Percentiles rank a stretch among this genome's conserved stretches.
These are phyloP conservation scores for Setophaga petechia DNA, from an alignment of 2,113 vertebrate species.

Conservation along the genomic window DNA sequence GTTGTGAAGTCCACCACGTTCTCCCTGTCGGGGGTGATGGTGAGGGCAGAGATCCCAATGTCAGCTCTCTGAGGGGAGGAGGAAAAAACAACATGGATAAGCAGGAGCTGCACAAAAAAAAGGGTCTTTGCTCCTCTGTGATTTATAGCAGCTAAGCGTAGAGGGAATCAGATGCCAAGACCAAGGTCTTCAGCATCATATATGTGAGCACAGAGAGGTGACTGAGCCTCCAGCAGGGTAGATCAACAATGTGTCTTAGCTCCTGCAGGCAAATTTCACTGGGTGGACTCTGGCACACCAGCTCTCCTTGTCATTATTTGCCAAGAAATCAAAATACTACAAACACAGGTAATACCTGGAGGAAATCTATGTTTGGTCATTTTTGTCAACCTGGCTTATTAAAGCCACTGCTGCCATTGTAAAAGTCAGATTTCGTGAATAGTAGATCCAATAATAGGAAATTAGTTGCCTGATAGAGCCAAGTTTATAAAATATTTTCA, in stretches of 20 bases:
- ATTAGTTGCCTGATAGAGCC: neutral
- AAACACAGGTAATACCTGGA: neutral
- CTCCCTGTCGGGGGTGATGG: conserved; percentile 96
- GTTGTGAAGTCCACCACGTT: conserved; percentile 98
- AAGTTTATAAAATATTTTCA: neutral
- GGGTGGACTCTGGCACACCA: neutral
- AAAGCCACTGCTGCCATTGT: neutral
- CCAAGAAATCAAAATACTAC: conserved; percentile 8
- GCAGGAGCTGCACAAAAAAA: neutral
- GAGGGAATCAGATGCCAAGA: neutral
- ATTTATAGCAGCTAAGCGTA: neutral
- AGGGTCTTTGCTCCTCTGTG: neutral
- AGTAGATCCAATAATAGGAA: neutral
- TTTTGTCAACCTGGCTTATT: neutral
- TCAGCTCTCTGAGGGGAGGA: conserved; percentile 85
- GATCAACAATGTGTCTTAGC: neutral
- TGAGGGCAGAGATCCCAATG: conserved; percentile 94
- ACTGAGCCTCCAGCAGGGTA: neutral
- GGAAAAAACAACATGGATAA: neutral
- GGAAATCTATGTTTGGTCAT: neutral
- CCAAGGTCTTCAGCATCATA: neutral
- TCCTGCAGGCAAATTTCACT: neutral
- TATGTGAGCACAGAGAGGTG: neutral
- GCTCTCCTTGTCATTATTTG: neutral
- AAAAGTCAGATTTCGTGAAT: neutral